Evolutionary conservation across 2,888 invertebrate species (phyloP).

Genomic region (Drosophila pegasa): DNA sequence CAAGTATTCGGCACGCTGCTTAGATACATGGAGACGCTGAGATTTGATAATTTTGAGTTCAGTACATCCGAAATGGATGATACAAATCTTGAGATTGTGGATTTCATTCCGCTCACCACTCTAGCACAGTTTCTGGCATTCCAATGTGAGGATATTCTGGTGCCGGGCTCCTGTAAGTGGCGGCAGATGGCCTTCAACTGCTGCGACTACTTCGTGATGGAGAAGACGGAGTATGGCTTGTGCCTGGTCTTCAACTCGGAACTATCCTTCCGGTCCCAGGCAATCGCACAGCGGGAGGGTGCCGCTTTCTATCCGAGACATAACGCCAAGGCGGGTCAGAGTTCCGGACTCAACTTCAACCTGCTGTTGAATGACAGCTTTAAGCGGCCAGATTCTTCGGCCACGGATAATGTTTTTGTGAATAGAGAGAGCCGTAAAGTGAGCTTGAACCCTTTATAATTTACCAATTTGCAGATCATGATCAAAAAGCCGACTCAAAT

Average conservation of each 20-base stretch:
- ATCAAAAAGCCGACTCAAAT: conserved; percentile 75
- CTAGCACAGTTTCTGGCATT: conserved; percentile 66
- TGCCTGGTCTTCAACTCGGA: conserved; percentile 86
- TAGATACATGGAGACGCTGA: conserved; percentile 71
- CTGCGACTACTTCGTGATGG: conserved; percentile 84
- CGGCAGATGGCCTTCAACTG: conserved; percentile 83
- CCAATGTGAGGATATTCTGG: conserved; percentile 84
- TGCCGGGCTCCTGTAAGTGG: conserved; percentile 83
- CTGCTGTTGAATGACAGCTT: conserved; percentile 55
- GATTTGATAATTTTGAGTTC: conserved; percentile 67
- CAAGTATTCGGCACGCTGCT: conserved; percentile 72
- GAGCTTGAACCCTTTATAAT: neutral
- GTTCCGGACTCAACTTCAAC: conserved; percentile 68
- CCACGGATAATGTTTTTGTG: conserved; percentile 70
- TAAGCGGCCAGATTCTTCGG: conserved; percentile 51
- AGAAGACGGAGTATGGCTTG: conserved; percentile 85
- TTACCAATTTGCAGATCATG: conserved; percentile 62
- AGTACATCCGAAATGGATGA: conserved; percentile 70
- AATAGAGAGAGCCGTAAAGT: conserved; percentile 11
- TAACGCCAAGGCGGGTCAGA: conserved; percentile 77
- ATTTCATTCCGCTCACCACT: conserved; percentile 71
- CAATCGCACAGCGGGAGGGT: conserved; percentile 42
- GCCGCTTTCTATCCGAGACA: conserved; percentile 72
- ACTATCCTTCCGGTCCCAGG: conserved; percentile 43
- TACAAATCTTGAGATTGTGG: conserved; percentile 74